Conservation (phyloP, 2,113 vertebrate species). For the Chamaetylas fuelleborni region DNA sequence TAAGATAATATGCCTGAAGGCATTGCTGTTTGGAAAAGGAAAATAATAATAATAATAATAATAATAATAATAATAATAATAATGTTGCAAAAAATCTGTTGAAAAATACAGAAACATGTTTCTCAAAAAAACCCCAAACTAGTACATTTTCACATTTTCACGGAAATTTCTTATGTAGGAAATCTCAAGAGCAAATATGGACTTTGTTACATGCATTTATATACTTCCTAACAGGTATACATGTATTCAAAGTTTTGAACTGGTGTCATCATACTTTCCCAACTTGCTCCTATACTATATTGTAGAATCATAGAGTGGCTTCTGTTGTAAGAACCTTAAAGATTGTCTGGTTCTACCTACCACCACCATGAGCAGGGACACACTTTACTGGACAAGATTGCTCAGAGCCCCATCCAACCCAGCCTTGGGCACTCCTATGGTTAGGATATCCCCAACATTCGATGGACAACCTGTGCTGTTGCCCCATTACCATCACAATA, state of each 20-base stretch:
- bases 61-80: neutral
- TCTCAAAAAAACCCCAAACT: rapidly evolving
- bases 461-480: neutral
- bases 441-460: neutral
- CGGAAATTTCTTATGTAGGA: neutral
- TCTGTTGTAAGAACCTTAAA: neutral
- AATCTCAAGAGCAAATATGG: neutral
- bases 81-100: neutral
- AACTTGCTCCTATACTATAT: neutral
- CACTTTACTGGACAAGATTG: neutral
- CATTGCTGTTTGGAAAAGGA: neutral
- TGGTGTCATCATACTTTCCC: neutral
- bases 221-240: neutral
- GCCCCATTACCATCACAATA: neutral
- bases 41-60: neutral
- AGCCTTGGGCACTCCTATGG: neutral
- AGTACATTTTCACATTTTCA: neutral
- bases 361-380: neutral
- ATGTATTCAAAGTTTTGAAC: neutral
- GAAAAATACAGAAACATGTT: neutral
- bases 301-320: neutral
- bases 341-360: neutral
- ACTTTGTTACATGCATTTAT: neutral
- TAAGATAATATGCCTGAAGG: neutral
- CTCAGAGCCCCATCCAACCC: neutral